phyloP scores from a whole-genome alignment of 2,888 invertebrate species.

The Urechis unicinctus region DNA sequence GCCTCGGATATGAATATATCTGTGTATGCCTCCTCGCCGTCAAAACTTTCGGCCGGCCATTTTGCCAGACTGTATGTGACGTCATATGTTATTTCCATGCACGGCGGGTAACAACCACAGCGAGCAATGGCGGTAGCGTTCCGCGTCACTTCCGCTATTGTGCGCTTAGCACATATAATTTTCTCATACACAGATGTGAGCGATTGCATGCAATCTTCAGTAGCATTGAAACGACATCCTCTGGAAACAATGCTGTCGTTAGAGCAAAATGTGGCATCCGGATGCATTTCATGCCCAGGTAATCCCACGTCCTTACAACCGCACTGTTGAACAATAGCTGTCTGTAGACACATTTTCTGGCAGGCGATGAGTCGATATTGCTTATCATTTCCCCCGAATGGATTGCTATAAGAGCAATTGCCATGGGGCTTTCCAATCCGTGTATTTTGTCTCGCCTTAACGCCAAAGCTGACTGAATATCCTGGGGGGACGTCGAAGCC shows the following conservation, averaged over 20 bases:
- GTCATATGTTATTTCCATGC: slow-evolving; percentile 18
- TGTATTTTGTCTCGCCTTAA: slow-evolving; percentile 18
- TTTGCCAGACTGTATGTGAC: slow-evolving; percentile 19
- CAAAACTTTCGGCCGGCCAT: slow-evolving; percentile 21
- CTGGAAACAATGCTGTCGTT: slow-evolving; percentile 13
- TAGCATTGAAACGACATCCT: slow-evolving; percentile 7
- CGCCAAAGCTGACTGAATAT: slow-evolving; percentile 20
- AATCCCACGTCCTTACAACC: slow-evolving; percentile 17
- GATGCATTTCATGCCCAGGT: slow-evolving; percentile 15
- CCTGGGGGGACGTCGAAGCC: slow-evolving; percentile 23
- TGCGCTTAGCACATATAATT: slow-evolving; percentile 10
- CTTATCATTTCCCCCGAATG: slow-evolving; percentile 5
- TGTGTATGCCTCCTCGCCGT: slow-evolving; percentile 20
- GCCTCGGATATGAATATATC: slow-evolving; percentile 19
- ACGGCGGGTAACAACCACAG: slow-evolving; percentile 19
- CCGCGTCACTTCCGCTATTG: slow-evolving; percentile 9
- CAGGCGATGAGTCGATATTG: slow-evolving; percentile 19
- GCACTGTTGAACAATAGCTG: slow-evolving; percentile 14
- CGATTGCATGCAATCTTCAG: slow-evolving; percentile 6
- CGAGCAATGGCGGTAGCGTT: slow-evolving; percentile 10
- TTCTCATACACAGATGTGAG: slow-evolving; percentile 12
- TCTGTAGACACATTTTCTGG: slow-evolving; percentile 21
- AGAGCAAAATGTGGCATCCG: slow-evolving; percentile 8
- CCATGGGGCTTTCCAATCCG: slow-evolving; percentile 19
- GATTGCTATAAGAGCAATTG: slow-evolving; percentile 16